A percentile compares a stretch with the other conserved stretches of the same genome.
Evolutionary conservation across 2,888 invertebrate genomes (phyloP).

Genomic region (Drosophila macrospina): DNA sequence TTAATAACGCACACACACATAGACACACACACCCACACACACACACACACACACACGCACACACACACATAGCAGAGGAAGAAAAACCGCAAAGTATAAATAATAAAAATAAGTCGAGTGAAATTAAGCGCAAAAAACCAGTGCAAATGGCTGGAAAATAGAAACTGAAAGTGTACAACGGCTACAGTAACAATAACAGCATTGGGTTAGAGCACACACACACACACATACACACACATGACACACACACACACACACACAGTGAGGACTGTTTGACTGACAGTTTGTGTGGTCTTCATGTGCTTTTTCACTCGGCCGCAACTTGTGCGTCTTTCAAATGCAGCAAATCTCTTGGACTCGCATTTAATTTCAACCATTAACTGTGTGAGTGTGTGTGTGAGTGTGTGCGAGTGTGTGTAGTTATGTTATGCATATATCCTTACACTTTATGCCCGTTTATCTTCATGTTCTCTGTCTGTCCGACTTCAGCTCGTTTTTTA

Average conservation of each 20-base stretch:
- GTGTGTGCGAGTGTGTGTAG: constrained; percentile 12
- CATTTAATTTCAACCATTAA: constrained; percentile 67
- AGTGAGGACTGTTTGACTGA: constrained; percentile 34
- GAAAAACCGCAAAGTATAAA: background rate
- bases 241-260: constrained; percentile 7
- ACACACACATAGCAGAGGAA: too few species aligned
- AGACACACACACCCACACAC: constrained; percentile 3
- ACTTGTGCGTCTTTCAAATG: constrained; percentile 52
- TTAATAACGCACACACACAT: constrained; percentile 23
- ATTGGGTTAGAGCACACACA: constrained; percentile 10
- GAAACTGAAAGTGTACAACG: constrained; percentile 30
- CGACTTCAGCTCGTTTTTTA: constrained; percentile 49
- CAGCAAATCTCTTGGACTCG: constrained; percentile 48
- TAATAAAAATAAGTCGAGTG: constrained; percentile 38
- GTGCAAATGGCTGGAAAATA: constrained; percentile 64
- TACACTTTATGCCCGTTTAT: constrained; percentile 62
- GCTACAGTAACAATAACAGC: constrained; percentile 20
- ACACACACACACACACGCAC: background rate
- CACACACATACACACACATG: constrained; percentile 9
- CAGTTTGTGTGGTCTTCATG: constrained; percentile 28
- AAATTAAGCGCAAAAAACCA: constrained; percentile 74
- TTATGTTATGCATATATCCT: constrained; percentile 41
- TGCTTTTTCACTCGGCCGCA: constrained; percentile 9
- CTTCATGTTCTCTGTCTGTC: constrained; percentile 59
- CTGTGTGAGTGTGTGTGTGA: constrained; percentile 12